These are phyloP conservation scores for Chesias legatella DNA, from an alignment of 2,888 invertebrate species.

Conservation along the genomic window DNA sequence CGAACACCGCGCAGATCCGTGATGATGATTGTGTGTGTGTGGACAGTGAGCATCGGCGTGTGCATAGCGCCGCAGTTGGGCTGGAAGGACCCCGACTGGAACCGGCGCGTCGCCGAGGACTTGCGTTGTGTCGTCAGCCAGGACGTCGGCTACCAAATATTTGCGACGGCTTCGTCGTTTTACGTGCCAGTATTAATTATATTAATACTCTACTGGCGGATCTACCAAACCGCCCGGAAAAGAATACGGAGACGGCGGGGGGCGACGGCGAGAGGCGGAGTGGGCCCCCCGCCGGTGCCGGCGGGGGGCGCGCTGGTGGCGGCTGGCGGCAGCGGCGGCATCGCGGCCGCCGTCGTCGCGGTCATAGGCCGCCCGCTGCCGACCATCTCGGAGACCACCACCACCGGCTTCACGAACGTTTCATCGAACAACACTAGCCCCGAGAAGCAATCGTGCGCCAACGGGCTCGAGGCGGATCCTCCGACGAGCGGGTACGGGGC, in stretches of 20 bases:
- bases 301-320: conserved; percentile 83
- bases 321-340: conserved; percentile 85
- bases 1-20: conserved; percentile 88
- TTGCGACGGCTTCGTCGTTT: conserved; percentile 94
- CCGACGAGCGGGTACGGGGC: conserved; percentile 81
- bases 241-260: conserved; percentile 87
- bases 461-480: conserved; percentile 83
- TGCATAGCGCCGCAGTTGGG: conserved; percentile 93
- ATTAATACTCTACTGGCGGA: conserved; percentile 93
- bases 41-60: conserved; percentile 91
- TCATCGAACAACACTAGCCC: conserved; percentile 88
- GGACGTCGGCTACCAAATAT: conserved; percentile 91
- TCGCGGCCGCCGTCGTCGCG: conserved; percentile 86
- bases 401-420: conserved; percentile 86
- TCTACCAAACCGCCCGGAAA: conserved; percentile 92
- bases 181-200: conserved; percentile 94
- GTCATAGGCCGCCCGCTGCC: conserved; percentile 86
- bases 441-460: conserved; percentile 86
- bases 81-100: conserved; percentile 86
- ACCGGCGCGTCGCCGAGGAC: conserved; percentile 80
- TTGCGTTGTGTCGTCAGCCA: conserved; percentile 90
- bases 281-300: conserved; percentile 74
- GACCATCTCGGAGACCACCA: conserved; percentile 86
- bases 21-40: conserved; percentile 90
- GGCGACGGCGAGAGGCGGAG: conserved; percentile 76